Conservation (phyloP, 2,113 vertebrate species). For the Morone chrysops region DNA sequence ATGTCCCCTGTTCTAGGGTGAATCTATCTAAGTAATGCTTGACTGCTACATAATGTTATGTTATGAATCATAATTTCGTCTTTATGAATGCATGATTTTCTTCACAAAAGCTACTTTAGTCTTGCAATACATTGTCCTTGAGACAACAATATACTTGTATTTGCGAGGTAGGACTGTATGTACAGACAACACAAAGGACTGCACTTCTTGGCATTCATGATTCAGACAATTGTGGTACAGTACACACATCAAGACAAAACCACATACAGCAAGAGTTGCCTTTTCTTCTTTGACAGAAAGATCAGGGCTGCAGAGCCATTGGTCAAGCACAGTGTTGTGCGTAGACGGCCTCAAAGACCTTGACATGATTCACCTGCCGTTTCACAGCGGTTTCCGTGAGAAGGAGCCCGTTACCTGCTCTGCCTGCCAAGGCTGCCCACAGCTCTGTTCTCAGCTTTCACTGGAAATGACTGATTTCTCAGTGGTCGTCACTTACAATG, state of each 20-base stretch:
- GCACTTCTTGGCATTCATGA: not conserved
- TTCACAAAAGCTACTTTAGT: not conserved
- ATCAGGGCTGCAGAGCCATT: slow-evolving; percentile 36
- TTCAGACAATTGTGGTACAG: slow-evolving; percentile 7
- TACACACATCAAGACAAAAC: slow-evolving; percentile 9
- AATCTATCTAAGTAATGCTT: no score
- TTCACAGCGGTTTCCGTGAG: slow-evolving; percentile 46
- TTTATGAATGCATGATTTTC: not conserved
- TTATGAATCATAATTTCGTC: not conserved
- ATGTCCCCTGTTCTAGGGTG: no score
- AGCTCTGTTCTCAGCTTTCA: slow-evolving; percentile 48
- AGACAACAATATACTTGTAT: not conserved
- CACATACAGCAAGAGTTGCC: slow-evolving; percentile 20
- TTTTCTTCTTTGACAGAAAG: slow-evolving; percentile 45
- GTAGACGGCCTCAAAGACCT: slow-evolving; percentile 40
- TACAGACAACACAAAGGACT: slow-evolving; percentile 2
- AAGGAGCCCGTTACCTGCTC: slow-evolving; percentile 29
- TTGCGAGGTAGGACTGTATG: not conserved
- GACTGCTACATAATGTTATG: not conserved
- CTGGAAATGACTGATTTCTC: slow-evolving; percentile 55
- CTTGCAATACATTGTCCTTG: not conserved
- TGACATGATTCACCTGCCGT: slow-evolving; percentile 41
- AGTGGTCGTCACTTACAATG: slow-evolving; percentile 27
- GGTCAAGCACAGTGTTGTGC: slow-evolving; percentile 43
- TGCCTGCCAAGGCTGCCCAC: slow-evolving; percentile 40